Percentiles rank a stretch among this genome's conserved stretches.
Conservation (phyloP, 2,888 invertebrate species). For the Subacronicta megacephala region DNA sequence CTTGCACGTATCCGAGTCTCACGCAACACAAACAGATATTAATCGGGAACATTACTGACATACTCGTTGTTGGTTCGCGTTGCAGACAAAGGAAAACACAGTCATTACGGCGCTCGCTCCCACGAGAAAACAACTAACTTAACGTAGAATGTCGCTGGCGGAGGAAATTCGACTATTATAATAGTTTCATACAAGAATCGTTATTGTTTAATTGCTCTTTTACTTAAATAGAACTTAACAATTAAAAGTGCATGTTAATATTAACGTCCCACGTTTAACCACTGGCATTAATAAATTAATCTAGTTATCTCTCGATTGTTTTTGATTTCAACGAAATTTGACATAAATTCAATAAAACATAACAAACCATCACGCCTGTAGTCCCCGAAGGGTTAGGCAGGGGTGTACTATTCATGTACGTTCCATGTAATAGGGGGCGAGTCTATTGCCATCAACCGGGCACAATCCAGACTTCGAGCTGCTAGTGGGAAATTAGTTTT, state of each 20-base stretch:
- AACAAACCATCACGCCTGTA: no score
- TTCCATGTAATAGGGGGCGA: no score
- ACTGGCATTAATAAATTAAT: no score
- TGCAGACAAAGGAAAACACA: conserved; percentile 70
- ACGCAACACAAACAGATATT: conserved; percentile 64
- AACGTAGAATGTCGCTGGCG: conserved; percentile 58
- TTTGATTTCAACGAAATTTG: no score
- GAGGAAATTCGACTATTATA: conserved; percentile 45
- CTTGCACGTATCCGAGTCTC: conserved; percentile 51
- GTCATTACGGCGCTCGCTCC: conserved; percentile 65
- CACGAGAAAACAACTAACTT: conserved; percentile 67
- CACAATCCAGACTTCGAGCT: no score
- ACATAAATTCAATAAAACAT: no score
- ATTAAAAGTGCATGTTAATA: conserved; percentile 13
- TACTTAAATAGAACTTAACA: conserved; percentile 12
- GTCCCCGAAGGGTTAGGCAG: no score
- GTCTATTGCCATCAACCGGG: no score
- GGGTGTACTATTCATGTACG: no score
- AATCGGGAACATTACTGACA: conserved; percentile 67
- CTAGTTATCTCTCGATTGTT: no score
- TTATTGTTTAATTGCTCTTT: conserved; percentile 46
- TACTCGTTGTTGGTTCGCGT: conserved; percentile 49
- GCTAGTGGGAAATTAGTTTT: no score
- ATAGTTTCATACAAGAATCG: conserved; percentile 44
- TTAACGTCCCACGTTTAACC: conserved; percentile 2